These are phyloP conservation scores for Aphelenchoides fujianensis DNA, from an alignment of 1,140 invertebrate species.

Conservation along the genomic window DNA sequence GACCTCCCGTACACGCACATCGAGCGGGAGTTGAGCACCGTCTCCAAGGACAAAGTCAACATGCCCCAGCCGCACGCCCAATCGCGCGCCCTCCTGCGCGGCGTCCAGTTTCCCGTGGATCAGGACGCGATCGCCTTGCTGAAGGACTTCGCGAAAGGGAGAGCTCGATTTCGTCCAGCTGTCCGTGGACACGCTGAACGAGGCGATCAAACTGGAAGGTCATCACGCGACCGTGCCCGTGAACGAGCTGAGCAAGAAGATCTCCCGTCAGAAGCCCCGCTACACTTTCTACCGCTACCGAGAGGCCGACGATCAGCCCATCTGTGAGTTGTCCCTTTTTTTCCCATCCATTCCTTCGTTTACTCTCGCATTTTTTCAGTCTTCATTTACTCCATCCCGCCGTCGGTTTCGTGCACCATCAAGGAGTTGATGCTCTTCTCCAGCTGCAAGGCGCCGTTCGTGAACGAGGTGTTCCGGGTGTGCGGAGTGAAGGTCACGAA, in stretches of 20 bases:
- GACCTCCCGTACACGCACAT: slow-evolving; percentile 28
- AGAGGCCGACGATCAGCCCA: slow-evolving; percentile 36
- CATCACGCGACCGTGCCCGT: slow-evolving; percentile 32
- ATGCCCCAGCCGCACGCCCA: not conserved
- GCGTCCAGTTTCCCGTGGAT: slow-evolving; percentile 86
- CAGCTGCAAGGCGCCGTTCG: slow-evolving; percentile 56
- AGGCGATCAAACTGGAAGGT: slow-evolving; percentile 59
- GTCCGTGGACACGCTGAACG: slow-evolving; percentile 61
- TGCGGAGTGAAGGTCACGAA: slow-evolving; percentile 56
- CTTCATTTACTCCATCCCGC: slow-evolving; percentile 60
- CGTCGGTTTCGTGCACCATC: slow-evolving; percentile 58
- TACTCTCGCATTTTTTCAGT: slow-evolving; percentile 42
- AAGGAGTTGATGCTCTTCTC: slow-evolving; percentile 61
- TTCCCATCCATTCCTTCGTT: not conserved
- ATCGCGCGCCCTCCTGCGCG: slow-evolving; percentile 72
- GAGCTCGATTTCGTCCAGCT: slow-evolving; percentile 70
- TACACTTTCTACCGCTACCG: slow-evolving; percentile 57
- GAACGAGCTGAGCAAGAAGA: slow-evolving; percentile 42
- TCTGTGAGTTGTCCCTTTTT: slow-evolving; percentile 53
- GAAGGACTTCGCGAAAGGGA: slow-evolving; percentile 65
- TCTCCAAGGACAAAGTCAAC: slow-evolving; percentile 41
- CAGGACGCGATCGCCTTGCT: slow-evolving; percentile 76
- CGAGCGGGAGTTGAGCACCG: slow-evolving; percentile 46
- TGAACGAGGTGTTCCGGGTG: slow-evolving; percentile 46
- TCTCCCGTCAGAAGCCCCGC: slow-evolving; percentile 56